Percentiles rank a stretch among this genome's conserved stretches.
phyloP scores from a whole-genome alignment of 2,113 vertebrate genomes.

The Lampris incognitus region DNA sequence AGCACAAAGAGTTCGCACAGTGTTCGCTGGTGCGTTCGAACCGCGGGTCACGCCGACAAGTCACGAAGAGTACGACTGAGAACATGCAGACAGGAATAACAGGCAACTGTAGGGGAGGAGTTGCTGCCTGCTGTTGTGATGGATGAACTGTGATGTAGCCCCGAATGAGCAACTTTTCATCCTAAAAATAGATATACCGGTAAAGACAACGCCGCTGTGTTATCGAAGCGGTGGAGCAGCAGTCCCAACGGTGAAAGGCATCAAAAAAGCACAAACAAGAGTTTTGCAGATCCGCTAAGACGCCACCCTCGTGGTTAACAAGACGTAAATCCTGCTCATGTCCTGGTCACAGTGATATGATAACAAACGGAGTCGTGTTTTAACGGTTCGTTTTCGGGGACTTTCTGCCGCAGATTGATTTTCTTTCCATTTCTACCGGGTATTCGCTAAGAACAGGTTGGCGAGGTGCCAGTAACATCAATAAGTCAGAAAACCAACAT shows the following conservation, averaged over 20 bases:
- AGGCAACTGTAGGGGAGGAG: conserved; percentile 4
- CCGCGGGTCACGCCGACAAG: conserved; percentile 20
- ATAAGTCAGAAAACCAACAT: conserved; percentile 4
- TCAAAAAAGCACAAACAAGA: conserved; percentile 21
- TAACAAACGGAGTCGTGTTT: conserved; percentile 5
- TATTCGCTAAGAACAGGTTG: background rate
- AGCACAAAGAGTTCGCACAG: background rate
- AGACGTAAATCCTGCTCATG: conserved; percentile 26
- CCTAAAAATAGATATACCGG: conserved; percentile 63
- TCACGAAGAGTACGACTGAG: conserved; percentile 10
- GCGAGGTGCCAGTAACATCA: conserved; percentile 6
- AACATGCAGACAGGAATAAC: conserved; percentile 27
- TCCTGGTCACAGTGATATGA: background rate
- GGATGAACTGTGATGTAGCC: conserved; percentile 28
- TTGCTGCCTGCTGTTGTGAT: conserved; percentile 20
- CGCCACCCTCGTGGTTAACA: conserved; percentile 21
- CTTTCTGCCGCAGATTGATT: conserved; percentile 1
- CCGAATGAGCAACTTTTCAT: conserved; percentile 35
- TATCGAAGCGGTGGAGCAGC: conserved; percentile 12
- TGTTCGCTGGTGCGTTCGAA: background rate
- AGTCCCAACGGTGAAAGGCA: conserved; percentile 22
- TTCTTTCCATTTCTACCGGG: background rate
- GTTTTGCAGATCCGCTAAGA: conserved; percentile 22
- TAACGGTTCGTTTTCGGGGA: background rate
- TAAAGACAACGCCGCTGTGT: conserved; percentile 53